These are phyloP conservation scores for Agrotis clavis DNA, from an alignment of 2,888 invertebrate species.

Conservation along the genomic window DNA sequence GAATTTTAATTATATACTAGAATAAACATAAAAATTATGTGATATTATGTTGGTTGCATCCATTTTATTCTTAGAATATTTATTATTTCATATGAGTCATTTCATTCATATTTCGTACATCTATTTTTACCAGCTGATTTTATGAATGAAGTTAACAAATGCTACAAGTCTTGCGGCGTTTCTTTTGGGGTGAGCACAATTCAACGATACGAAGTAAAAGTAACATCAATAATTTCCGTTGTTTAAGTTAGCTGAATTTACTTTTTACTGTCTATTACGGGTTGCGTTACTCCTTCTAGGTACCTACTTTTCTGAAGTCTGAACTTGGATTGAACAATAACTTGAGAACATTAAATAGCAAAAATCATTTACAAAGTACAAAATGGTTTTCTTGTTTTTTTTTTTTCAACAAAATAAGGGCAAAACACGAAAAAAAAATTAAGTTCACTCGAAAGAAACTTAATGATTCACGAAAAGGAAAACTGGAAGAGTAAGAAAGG, in stretches of 20 bases:
- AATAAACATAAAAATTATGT: background rate
- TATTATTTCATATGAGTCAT: constrained; percentile 7
- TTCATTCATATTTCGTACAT: constrained; percentile 38
- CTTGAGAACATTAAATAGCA: too few species aligned
- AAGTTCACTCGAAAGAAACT: constrained; percentile 55
- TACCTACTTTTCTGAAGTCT: too few species aligned
- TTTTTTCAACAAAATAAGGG: constrained; percentile 32
- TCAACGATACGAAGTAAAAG: background rate
- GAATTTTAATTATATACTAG: background rate
- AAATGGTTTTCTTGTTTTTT: too few species aligned
- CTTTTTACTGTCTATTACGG: background rate
- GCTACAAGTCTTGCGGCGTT: too few species aligned
- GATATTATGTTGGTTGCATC: constrained; percentile 6
- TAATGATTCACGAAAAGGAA: constrained; percentile 71
- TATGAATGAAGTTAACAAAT: constrained; percentile 36
- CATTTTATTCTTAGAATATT: constrained; percentile 19
- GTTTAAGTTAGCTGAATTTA: background rate
- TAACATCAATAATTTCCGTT: background rate
- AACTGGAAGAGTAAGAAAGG: constrained; percentile 70
- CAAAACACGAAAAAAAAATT: constrained; percentile 36
- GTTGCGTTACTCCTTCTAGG: background rate
- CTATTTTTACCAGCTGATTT: constrained; percentile 22
- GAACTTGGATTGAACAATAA: background rate
- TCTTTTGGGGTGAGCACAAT: background rate
- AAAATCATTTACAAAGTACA: too few species aligned